phyloP scores from a whole-genome alignment of 2,888 invertebrate genomes.

The Octodonta nipae region DNA sequence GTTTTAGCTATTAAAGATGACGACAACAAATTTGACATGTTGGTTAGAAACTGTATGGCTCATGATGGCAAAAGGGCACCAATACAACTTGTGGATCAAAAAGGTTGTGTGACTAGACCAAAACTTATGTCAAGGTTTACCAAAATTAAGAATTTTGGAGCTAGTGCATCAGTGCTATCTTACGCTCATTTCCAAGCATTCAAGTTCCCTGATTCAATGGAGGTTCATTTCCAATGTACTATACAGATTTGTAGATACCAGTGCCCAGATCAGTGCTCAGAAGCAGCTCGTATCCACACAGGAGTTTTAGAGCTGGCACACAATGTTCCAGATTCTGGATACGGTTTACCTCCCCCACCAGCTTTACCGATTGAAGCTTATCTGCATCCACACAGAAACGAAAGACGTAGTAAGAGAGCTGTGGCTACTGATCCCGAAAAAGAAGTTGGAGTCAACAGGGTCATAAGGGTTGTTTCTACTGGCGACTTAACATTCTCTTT shows the following conservation, averaged over 20 bases:
- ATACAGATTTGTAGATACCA: constrained; percentile 87
- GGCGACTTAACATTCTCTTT: constrained; percentile 77
- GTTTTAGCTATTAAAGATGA: constrained; percentile 89
- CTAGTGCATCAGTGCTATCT: constrained; percentile 79
- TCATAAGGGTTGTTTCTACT: constrained; percentile 77
- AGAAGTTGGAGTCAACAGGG: constrained; percentile 76
- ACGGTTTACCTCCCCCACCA: constrained; percentile 56
- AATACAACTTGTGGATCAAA: constrained; percentile 83
- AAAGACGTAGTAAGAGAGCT: constrained; percentile 54
- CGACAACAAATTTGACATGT: constrained; percentile 89
- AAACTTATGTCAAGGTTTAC: constrained; percentile 88
- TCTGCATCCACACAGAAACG: constrained; percentile 57
- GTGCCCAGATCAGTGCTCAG: constrained; percentile 81
- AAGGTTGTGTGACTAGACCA: constrained; percentile 82
- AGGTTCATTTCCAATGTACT: constrained; percentile 89
- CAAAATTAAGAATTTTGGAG: constrained; percentile 89
- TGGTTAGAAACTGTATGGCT: constrained; percentile 85
- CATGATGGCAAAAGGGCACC: constrained; percentile 89
- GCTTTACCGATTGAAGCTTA: constrained; percentile 50
- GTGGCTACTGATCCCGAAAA: constrained; percentile 47
- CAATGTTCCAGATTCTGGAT: constrained; percentile 42
- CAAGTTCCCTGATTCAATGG: constrained; percentile 93
- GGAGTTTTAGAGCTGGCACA: constrained; percentile 46
- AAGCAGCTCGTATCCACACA: constrained; percentile 19
- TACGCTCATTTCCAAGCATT: constrained; percentile 92